phyloP scores from a whole-genome alignment of 2,113 vertebrate genomes.

The Cromileptes altivelis region DNA sequence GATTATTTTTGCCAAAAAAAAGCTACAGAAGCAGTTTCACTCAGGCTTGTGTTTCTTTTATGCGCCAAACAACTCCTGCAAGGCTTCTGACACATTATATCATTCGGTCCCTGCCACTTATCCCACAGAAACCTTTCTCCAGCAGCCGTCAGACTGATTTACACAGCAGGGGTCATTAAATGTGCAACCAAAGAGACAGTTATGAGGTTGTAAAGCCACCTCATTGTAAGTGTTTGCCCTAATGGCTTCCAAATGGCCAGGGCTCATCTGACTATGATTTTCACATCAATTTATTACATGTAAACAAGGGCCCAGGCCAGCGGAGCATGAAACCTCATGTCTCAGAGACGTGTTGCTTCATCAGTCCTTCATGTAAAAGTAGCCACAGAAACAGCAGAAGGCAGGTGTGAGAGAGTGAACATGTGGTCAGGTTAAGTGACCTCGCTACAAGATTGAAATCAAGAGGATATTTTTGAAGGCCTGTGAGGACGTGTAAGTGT shows the following conservation, averaged over 20 bases:
- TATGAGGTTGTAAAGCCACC: conserved; percentile 71
- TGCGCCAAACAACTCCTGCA: not conserved
- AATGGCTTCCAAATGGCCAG: conserved; percentile 78
- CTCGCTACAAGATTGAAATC: not conserved
- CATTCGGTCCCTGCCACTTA: conserved; percentile 32
- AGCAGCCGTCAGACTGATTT: conserved; percentile 66
- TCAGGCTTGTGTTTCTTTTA: conserved; percentile 7
- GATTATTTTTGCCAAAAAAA: conserved; percentile 3
- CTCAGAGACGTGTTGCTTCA: conserved; percentile 40
- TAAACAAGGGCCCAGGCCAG: conserved; percentile 68
- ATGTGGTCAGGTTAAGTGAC: not conserved
- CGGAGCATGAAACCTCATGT: conserved; percentile 53
- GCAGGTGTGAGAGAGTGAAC: conserved; percentile 11
- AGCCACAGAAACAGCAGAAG: conserved; percentile 15
- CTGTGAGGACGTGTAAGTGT: not conserved
- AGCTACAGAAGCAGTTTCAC: conserved; percentile 15
- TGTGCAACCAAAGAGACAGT: conserved; percentile 71
- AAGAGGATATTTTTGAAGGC: not conserved
- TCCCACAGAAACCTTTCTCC: conserved; percentile 58
- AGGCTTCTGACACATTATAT: conserved; percentile 37
- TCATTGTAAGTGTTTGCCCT: conserved; percentile 64
- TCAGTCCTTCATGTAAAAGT: conserved; percentile 37
- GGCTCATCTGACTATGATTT: conserved; percentile 75
- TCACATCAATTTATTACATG: conserved; percentile 76
- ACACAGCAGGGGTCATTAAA: conserved; percentile 74